Conservation (phyloP, 2,888 invertebrate genomes). For the Acleris holmiana region DNA sequence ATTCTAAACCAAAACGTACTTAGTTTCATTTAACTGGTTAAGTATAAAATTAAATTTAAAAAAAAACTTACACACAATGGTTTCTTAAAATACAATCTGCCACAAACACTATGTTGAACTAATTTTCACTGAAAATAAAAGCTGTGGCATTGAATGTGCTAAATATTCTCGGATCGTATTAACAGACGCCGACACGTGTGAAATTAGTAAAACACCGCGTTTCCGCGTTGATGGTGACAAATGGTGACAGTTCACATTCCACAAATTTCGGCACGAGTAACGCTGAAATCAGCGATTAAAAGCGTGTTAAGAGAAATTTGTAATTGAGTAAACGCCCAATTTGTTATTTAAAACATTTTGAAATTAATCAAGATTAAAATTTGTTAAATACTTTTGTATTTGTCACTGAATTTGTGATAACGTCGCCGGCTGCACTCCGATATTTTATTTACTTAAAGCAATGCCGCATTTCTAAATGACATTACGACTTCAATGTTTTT, state of each 20-base stretch:
- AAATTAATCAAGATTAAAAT: slow-evolving; percentile 20
- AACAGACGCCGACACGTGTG: slow-evolving; percentile 14
- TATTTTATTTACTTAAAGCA: too few relatives aligned
- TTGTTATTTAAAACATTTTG: slow-evolving; percentile 10
- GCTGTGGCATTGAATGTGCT: not conserved
- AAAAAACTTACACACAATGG: too few relatives aligned
- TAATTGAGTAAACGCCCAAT: slow-evolving; percentile 18
- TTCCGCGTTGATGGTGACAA: slow-evolving; percentile 17
- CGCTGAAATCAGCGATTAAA: slow-evolving; percentile 6
- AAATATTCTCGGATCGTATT: slow-evolving; percentile 14
- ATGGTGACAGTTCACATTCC: slow-evolving; percentile 23
- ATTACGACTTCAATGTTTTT: too few relatives aligned
- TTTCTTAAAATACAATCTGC: too few relatives aligned
- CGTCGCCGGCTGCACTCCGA: too few relatives aligned
- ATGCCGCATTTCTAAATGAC: too few relatives aligned
- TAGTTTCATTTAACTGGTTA: too few relatives aligned
- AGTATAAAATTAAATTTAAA: too few relatives aligned
- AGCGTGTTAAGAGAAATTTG: slow-evolving; percentile 21
- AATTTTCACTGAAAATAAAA: not conserved
- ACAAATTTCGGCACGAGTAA: slow-evolving; percentile 3
- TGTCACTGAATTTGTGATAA: not conserved
- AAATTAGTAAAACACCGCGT: slow-evolving; percentile 29
- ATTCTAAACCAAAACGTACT: too few relatives aligned
- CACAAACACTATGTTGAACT: too few relatives aligned
- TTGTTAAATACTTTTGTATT: not conserved